Evolutionary conservation across 2,113 vertebrate species (phyloP).

Genomic region (Theristicus caerulescens): DNA sequence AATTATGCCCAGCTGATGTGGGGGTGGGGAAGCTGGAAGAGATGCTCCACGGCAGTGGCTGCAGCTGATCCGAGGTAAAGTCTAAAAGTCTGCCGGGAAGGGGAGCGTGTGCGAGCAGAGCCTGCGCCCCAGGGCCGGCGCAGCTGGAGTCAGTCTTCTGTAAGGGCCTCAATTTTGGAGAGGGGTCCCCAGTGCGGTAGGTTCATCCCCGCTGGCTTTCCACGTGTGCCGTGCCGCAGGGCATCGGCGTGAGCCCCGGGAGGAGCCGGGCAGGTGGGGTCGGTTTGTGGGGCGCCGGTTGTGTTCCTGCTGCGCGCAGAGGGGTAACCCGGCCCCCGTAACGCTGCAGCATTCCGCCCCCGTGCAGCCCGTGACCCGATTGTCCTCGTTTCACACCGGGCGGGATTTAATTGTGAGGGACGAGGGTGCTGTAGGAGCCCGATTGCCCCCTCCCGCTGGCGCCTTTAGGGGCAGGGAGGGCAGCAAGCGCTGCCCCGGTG

Average conservation of each 20-base stretch:
- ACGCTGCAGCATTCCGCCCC: constrained; percentile 75
- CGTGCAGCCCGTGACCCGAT: constrained; percentile 42
- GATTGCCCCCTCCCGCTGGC: background rate
- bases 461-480: background rate
- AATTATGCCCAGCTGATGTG: constrained; percentile 25
- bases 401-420: background rate
- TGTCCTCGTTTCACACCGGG: background rate
- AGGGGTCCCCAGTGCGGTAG: background rate
- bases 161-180: fast-evolving
- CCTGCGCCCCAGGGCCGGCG: background rate
- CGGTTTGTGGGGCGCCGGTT: background rate
- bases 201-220: too few species aligned
- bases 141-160: background rate
- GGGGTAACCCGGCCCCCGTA: background rate
- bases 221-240: background rate
- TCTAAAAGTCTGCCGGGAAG: background rate
- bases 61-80: constrained; percentile 12
- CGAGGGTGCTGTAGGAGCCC: background rate
- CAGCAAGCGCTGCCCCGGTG: background rate
- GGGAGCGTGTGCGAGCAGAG: background rate
- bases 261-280: background rate
- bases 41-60: constrained; percentile 3
- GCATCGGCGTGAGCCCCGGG: fast-evolving
- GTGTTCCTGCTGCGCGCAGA: background rate
- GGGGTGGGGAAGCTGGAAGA: constrained; percentile 23